Evolutionary conservation across 2,113 vertebrate genomes (phyloP), one percentile per base, ranked within the genome.

Genomic region (Pongo abelii): DNA sequence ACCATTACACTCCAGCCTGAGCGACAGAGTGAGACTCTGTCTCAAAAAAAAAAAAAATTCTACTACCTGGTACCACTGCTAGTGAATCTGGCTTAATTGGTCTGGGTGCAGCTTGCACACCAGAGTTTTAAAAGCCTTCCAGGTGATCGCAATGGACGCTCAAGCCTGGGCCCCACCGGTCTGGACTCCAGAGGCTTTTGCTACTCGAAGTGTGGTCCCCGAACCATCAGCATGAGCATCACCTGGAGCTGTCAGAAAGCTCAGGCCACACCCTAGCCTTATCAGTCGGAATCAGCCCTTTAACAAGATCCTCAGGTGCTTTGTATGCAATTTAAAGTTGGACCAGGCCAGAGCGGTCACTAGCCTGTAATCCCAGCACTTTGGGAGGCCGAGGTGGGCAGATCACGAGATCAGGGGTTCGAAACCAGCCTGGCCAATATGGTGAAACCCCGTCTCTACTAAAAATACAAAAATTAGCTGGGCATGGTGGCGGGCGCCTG

Each of bases 401-500:
- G 17, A 55, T 55, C 52, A 20, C 17, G 2, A 55, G 52, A 1
- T 55, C 52, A 55, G 17, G 17, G 18, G 17, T 20, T 55, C 52
- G 2, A 55, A 20, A 55, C 17, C 17, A 55, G 17, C 52, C 52
- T 55, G 52, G 52, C 52, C 17, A 55, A 55, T 7, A 55, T 20
- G 52, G 52, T 55, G 17, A 55, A 55, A 55, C 17, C 52, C 16
- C 17, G 0, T 55, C 17, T 55, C 52, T 55, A 55, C 52, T 55
- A 55, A 55, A 55, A 55, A 55, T 55, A 55, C 52, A 55, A 18
- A 55, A 55, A 55, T 52, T 52, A 52, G 52, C 52, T 0, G 5
- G 52, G 52, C 52, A 0, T 6, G 16, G 16, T 52, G 52, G 52
- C 16, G 0, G 52, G 52, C 1, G 0, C 52, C 52, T 52, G 52